Percentiles rank a stretch among this genome's conserved stretches.
Evolutionary conservation across 2,888 invertebrate genomes (phyloP).

Genomic region (Taphrorychus bicolor): DNA sequence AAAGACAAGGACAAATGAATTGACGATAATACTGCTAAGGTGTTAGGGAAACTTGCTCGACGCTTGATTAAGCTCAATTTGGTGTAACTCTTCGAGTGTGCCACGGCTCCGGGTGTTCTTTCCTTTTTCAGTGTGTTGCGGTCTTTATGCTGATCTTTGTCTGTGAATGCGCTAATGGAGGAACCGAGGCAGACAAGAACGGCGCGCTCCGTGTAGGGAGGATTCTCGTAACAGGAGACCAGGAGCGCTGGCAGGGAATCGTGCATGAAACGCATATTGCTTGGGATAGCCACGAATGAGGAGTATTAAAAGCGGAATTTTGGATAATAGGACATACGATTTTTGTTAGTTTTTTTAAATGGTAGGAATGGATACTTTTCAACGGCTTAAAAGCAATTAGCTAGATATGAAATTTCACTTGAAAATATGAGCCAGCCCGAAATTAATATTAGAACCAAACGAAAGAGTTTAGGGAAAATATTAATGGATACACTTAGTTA

Average conservation of each 20-base stretch:
- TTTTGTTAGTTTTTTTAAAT: too few relatives aligned
- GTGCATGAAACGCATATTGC: too few relatives aligned
- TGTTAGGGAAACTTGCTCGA: not conserved
- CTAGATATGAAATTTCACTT: too few relatives aligned
- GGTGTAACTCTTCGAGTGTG: not conserved
- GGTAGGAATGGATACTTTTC: too few relatives aligned
- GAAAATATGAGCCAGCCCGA: too few relatives aligned
- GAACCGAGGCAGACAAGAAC: slow-evolving; percentile 35
- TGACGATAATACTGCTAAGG: not conserved
- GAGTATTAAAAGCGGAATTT: too few relatives aligned
- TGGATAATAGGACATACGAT: too few relatives aligned
- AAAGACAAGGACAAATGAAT: not conserved
- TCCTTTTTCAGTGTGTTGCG: not conserved
- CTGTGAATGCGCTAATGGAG: not conserved
- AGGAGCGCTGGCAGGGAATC: slow-evolving; percentile 25
- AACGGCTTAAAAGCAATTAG: too few relatives aligned
- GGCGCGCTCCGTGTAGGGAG: slow-evolving; percentile 54
- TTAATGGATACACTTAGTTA: too few relatives aligned
- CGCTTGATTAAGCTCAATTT: slow-evolving; percentile 3
- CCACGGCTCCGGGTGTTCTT: not conserved
- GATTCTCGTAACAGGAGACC: slow-evolving; percentile 50
- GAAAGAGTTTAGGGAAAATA: too few relatives aligned
- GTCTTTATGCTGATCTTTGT: slow-evolving; percentile 1
- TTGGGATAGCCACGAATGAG: too few relatives aligned
- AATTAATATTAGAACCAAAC: too few relatives aligned